Conservation (phyloP, 1,140 invertebrate species). For the Ips typographus region DNA sequence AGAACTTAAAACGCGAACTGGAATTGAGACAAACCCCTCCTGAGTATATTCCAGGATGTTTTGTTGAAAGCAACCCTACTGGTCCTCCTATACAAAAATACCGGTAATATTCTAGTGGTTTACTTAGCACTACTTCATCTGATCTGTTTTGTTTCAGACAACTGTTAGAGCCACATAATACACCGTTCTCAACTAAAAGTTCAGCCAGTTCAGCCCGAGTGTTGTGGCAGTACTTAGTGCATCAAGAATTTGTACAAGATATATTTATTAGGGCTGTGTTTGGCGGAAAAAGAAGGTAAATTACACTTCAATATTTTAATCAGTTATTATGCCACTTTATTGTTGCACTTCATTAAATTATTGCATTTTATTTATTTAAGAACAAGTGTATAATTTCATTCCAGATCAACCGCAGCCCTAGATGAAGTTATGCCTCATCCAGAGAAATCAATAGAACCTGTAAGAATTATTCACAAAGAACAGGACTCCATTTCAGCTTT, state of each 20-base stretch:
- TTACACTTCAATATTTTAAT: background rate
- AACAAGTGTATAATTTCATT: background rate
- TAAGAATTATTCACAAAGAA: slow-evolving; percentile 97
- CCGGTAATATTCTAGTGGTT: slow-evolving; percentile 53
- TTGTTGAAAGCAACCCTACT: slow-evolving; percentile 66
- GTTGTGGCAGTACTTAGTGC: slow-evolving; percentile 91
- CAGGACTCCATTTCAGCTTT: slow-evolving; percentile 98
- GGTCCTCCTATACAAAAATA: slow-evolving; percentile 91
- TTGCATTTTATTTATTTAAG: too few relatives aligned
- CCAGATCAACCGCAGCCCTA: slow-evolving; percentile 54
- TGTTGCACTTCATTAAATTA: background rate
- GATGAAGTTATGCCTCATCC: slow-evolving; percentile 53
- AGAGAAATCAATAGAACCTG: slow-evolving; percentile 67
- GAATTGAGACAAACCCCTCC: slow-evolving; percentile 74
- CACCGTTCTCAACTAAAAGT: slow-evolving; percentile 82
- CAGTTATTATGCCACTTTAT: background rate
- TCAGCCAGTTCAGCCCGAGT: slow-evolving; percentile 80
- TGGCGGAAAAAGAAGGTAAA: slow-evolving; percentile 67
- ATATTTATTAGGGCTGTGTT: slow-evolving; percentile 96
- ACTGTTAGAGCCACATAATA: slow-evolving; percentile 90
- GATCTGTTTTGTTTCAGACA: slow-evolving; percentile 37
- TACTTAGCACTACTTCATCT: slow-evolving; percentile 6
- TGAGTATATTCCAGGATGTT: slow-evolving; percentile 84
- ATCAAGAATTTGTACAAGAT: slow-evolving; percentile 91
- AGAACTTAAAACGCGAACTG: slow-evolving; percentile 70